Percentiles rank a stretch among this genome's conserved stretches.
These are phyloP conservation scores for Drosophila borealis DNA, from an alignment of 2,888 invertebrate genomes.

Conservation along the genomic window DNA sequence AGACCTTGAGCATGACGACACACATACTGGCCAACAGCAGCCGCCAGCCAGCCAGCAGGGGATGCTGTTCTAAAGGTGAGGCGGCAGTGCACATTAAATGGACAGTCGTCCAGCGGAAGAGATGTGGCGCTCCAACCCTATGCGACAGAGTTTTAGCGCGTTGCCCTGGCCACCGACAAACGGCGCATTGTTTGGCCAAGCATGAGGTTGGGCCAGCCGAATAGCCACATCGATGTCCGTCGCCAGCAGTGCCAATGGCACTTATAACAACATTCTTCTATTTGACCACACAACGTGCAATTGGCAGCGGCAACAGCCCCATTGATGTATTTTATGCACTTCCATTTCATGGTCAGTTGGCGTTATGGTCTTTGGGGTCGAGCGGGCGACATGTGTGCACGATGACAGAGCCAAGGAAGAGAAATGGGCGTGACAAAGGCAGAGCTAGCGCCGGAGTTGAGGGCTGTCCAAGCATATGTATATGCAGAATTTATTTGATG, in stretches of 20 bases:
- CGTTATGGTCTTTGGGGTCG: constrained; percentile 62
- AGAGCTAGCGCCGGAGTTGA: neutral
- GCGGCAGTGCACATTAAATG: constrained; percentile 16
- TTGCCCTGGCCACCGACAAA: constrained; percentile 39
- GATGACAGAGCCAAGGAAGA: constrained; percentile 40
- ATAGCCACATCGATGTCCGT: constrained; percentile 26
- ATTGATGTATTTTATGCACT: constrained; percentile 76
- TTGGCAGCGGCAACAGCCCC: constrained; percentile 62
- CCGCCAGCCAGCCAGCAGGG: constrained; percentile 2
- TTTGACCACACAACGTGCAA: constrained; percentile 76
- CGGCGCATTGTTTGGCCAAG: constrained; percentile 17
- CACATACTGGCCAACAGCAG: constrained; percentile 3
- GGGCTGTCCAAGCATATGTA: neutral
- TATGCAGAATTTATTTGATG: constrained; percentile 8
- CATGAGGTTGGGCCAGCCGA: constrained; percentile 5
- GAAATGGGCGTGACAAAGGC: neutral
- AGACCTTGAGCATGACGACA: constrained; percentile 17
- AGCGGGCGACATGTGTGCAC: constrained; percentile 61
- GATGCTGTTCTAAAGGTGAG: constrained; percentile 24
- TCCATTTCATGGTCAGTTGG: constrained; percentile 79
- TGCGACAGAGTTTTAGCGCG: constrained; percentile 10
- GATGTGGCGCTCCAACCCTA: neutral
- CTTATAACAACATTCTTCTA: constrained; percentile 50
- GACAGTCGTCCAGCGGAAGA: constrained; percentile 12
- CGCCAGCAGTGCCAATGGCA: constrained; percentile 31